Conservation (phyloP, 2,797 vertebrate species). For the Pteropus rufus region DNA sequence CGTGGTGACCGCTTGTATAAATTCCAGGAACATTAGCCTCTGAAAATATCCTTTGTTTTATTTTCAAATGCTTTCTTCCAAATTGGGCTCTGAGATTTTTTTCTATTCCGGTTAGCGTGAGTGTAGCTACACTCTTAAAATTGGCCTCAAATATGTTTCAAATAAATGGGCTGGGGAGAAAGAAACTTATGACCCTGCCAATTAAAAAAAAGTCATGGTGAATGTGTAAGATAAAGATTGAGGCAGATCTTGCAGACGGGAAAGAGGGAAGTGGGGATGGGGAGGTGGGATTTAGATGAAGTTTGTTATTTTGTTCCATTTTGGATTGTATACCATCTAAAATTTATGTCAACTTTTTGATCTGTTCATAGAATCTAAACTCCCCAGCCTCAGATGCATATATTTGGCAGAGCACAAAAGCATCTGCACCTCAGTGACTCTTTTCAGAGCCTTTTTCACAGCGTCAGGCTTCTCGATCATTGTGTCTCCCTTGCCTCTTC, state of each 20-base stretch:
- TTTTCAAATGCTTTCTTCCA: slow-evolving; percentile 74
- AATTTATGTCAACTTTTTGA: slow-evolving; percentile 34
- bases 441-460: slow-evolving; percentile 32
- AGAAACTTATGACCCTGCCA: slow-evolving; percentile 77
- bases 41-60: slow-evolving; percentile 76
- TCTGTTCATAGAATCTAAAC: not conserved
- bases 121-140: slow-evolving; percentile 62
- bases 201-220: slow-evolving; percentile 55
- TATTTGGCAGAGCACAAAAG: slow-evolving; percentile 4
- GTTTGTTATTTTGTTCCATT: not conserved
- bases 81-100: slow-evolving; percentile 25
- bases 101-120: slow-evolving; percentile 62
- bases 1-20: slow-evolving; percentile 69
- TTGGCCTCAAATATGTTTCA: slow-evolving; percentile 69
- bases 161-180: slow-evolving; percentile 73
- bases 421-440: not conserved
- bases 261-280: not conserved
- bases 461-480: not conserved
- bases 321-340: not conserved
- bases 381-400: not conserved
- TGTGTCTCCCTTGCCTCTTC: not conserved
- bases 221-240: slow-evolving; percentile 57
- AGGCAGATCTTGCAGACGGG: slow-evolving; percentile 34
- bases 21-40: slow-evolving; percentile 73
- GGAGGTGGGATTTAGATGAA: not conserved